Evolutionary conservation across 2,888 invertebrate genomes (phyloP), one percentile per base, ranked within the genome.

Genomic region (Cerastis rubricosa): DNA sequence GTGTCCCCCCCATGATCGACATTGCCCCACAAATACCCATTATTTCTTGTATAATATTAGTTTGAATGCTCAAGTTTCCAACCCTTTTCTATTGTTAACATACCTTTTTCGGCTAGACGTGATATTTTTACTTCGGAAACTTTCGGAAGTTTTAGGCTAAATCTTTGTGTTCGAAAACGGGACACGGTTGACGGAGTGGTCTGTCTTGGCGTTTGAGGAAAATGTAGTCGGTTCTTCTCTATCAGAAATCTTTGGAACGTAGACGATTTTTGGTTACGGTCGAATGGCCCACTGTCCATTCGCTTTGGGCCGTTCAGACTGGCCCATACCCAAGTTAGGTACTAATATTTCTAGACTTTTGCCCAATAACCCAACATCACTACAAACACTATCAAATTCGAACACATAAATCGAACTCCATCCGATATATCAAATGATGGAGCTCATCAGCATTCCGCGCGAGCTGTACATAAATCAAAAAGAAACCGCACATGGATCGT

Each of bases 381-480:
- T 25, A 40, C 25, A 2, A 35, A 57, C 64, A 51, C 35, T 35
- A 54, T 64, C n/a, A 57, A 51, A 77, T 40, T 47, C 40, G 11
- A 2, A n/a, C 51, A n/a, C 29, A 63, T 67, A 68, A 81, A 81
- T 59, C 57, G 29, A 47, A 47, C 54, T 47, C 17, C 2, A n/a
- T 11, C 25, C 61, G 57, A 83, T 71, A 83, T 78, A 47, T 71
- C 43, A 82, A 51, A 35, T n/a, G 63, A n/a, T 47, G 59, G 5
- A 63, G 2, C 63, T 71, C 57, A 78, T 82, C 67, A 71, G 59
- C 2, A 81, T 81, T 77, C 78, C 2, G 25, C 35, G 6, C 57
- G 47, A 64, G 66, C 71, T 63, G 22, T 9, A n/a, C 69, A 83
- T 83, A 79, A 83, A 83, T 83, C 72, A 83, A 75, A 78, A 74